A percentile compares a stretch with the other conserved stretches of the same genome.
These are phyloP conservation scores for Rosalia funebris DNA, from an alignment of 2,888 invertebrate species.

Conservation along the genomic window DNA sequence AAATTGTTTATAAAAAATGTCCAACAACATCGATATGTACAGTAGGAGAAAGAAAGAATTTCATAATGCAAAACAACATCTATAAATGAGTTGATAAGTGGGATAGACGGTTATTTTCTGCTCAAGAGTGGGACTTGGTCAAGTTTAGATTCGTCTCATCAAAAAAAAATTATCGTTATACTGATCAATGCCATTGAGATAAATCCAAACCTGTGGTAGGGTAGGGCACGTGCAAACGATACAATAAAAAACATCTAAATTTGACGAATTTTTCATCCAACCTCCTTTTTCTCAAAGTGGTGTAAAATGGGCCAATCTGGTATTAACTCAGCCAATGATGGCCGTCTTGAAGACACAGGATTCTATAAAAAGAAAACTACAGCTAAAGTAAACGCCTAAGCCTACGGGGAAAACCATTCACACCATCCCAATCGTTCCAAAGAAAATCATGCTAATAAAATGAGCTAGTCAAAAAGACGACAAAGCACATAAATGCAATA, in stretches of 20 bases:
- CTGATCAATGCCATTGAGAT: not conserved
- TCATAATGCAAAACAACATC: slow-evolving; percentile 59
- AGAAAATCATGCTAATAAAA: slow-evolving; percentile 24
- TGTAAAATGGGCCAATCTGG: slow-evolving; percentile 95
- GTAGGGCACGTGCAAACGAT: slow-evolving; percentile 50
- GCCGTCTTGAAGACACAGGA: slow-evolving; percentile 75
- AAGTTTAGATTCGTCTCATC: slow-evolving; percentile 19
- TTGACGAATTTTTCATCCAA: slow-evolving; percentile 68
- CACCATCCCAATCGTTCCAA: slow-evolving; percentile 30
- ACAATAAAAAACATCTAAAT: slow-evolving; percentile 47
- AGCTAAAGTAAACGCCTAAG: slow-evolving; percentile 53
- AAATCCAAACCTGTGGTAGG: slow-evolving; percentile 22
- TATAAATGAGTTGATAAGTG: slow-evolving; percentile 29
- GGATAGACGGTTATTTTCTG: slow-evolving; percentile 29
- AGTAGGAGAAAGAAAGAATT: slow-evolving; percentile 37
- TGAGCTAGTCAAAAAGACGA: not conserved
- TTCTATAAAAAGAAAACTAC: slow-evolving; percentile 64
- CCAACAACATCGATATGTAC: slow-evolving; percentile 49
- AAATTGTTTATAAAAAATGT: slow-evolving; percentile 37
- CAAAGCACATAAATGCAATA: not conserved
- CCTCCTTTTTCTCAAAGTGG: slow-evolving; percentile 86
- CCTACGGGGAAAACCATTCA: slow-evolving; percentile 33
- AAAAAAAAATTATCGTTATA: not conserved
- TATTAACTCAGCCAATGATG: slow-evolving; percentile 92
- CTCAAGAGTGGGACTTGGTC: slow-evolving; percentile 31